Evolutionary conservation across 2,888 invertebrate genomes (phyloP), one percentile per base, ranked within the genome.

Genomic region (Eumacrocentrus americanus): DNA sequence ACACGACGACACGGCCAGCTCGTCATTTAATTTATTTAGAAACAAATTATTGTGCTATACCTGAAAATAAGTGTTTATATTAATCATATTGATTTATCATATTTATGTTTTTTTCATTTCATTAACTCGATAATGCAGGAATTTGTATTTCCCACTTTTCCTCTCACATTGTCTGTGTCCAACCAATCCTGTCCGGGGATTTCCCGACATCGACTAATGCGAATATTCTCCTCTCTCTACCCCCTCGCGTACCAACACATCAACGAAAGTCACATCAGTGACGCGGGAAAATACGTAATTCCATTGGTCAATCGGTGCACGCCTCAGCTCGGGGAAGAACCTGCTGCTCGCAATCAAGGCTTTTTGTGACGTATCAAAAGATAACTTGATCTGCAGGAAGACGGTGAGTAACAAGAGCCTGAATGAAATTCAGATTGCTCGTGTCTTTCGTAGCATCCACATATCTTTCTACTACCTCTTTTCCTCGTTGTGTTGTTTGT

Each of bases 251-350:
- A 46, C 29, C 12, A 16, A 25, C n/a, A 56, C 6, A 4, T n/a
- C 22, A 37, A 2, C 34, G 14, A 29, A 20, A 37, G 37, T n/a
- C n/a, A 2, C 22, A 48, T 7, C 25, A 50, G 2, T n/a, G 16
- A 14, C 48, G 34, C 54, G 23, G 25, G 12, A 40, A 44, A 37
- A 35, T 40, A 25, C 9, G 52, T 7, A 11, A 14, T 29, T 22
- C 58, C 40, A 64, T 64, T 65, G 63, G 65, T 34, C n/a, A 44
- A 40, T 23, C 6, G 25, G 7, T 38, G 29, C 37, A 50, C 42
- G 35, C 52, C 54, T 47, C 34, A 25, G 25, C 54, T 25, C 64
- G 64, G 68, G 67, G 68, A 67, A 68, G 63, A 66, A 68, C 65
- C 67, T 44, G 42, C 44, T 22, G 51, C 57, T 63, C 62, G 51